A percentile compares a stretch with the other conserved stretches of the same genome.
phyloP scores from a whole-genome alignment of 2,113 vertebrate species.

The Dermatemys mawii region DNA sequence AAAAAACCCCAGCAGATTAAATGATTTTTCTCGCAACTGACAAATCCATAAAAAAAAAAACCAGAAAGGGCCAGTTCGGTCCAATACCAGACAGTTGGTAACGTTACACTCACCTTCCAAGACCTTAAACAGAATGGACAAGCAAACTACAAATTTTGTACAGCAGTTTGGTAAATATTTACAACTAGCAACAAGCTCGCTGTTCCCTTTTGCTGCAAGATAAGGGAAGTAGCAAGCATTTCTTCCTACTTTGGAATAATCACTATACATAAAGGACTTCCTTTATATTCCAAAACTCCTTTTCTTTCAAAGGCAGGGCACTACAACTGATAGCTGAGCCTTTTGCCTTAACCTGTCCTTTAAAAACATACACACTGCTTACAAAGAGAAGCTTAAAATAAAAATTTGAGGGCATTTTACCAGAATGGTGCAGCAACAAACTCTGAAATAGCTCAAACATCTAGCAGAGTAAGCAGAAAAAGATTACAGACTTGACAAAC shows the following conservation, averaged over 20 bases:
- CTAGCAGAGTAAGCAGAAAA: conserved; percentile 72
- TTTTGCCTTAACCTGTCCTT: conserved; percentile 44
- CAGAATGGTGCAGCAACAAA: conserved; percentile 73
- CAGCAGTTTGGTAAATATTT: conserved; percentile 7
- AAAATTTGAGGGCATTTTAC: conserved; percentile 74
- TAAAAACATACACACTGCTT: conserved; percentile 26
- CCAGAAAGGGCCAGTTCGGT: background rate
- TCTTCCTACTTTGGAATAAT: conserved; percentile 35
- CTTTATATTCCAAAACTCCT: conserved; percentile 38
- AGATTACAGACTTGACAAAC: conserved; percentile 74
- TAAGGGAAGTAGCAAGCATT: background rate
- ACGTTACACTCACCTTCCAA: background rate
- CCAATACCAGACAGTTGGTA: too few relatives aligned
- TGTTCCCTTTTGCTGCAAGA: background rate
- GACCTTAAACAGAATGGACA: background rate
- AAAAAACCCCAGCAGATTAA: too few relatives aligned
- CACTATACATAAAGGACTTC: conserved; percentile 42
- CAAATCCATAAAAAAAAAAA: too few relatives aligned
- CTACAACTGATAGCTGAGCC: conserved; percentile 7
- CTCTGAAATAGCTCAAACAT: conserved; percentile 75
- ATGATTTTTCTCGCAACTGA: too few relatives aligned
- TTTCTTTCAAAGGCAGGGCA: conserved; percentile 48
- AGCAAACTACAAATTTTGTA: background rate
- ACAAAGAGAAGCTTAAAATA: conserved; percentile 72
- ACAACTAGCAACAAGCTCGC: background rate